These are phyloP conservation scores for Pachycephus smyrnensis DNA, from an alignment of 2,888 invertebrate species.

Conservation along the genomic window DNA sequence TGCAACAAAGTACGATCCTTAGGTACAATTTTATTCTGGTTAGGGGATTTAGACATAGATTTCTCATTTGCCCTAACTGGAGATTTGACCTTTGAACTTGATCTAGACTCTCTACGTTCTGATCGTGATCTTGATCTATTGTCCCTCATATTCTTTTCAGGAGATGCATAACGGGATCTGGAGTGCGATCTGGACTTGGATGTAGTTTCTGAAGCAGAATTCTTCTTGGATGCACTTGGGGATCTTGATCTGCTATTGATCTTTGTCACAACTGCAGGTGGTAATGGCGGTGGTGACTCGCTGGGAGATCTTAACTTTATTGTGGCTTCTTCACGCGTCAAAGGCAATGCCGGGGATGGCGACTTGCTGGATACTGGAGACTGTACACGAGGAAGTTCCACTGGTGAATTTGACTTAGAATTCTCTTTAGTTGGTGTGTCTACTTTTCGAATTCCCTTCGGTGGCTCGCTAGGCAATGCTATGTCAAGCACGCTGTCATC, in stretches of 20 bases:
- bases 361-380: slow-evolving; percentile 58
- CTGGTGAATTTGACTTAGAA: slow-evolving; percentile 38
- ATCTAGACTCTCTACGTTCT: slow-evolving; percentile 1
- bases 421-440: slow-evolving; percentile 20
- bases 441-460: slow-evolving; percentile 30
- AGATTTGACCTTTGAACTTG: slow-evolving; percentile 16
- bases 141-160: slow-evolving; percentile 8
- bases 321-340: slow-evolving; percentile 56
- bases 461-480: slow-evolving; percentile 62
- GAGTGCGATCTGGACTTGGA: slow-evolving; percentile 31
- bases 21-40: slow-evolving; percentile 2
- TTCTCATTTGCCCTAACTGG: slow-evolving; percentile 9
- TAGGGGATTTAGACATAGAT: slow-evolving; percentile 15
- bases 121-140: slow-evolving; percentile 18
- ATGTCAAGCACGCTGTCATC: slow-evolving; percentile 51
- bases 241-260: slow-evolving; percentile 34
- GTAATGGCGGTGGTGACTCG: slow-evolving; percentile 45
- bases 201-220: slow-evolving; percentile 11
- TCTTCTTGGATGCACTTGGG: slow-evolving; percentile 28
- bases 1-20: slow-evolving; percentile 13
- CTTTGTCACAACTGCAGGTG: slow-evolving; percentile 9
- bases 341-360: slow-evolving; percentile 58
- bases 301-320: slow-evolving; percentile 48
- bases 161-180: slow-evolving; percentile 3
- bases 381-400: slow-evolving; percentile 39